Base-by-base conservation (phyloP, 2,797 vertebrate species). In the Knipowitschia caucasica region DNA sequence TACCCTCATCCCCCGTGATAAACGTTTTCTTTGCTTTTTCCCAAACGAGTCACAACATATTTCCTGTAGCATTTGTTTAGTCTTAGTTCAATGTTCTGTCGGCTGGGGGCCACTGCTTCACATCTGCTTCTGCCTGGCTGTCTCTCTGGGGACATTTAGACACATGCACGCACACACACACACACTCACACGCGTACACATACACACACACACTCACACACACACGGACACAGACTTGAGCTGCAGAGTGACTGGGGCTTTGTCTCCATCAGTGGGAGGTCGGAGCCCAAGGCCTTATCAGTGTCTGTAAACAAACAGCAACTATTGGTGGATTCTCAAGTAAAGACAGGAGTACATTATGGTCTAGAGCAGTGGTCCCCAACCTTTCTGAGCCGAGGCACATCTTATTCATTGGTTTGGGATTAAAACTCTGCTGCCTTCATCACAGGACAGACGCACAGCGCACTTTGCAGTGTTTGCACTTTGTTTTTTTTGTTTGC, bases 241-340 rank as follows among this genome's bases (percentile, higher is more conserved):
- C 38, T 45, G 24, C 27, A 35, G 55, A 46, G 31, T 57, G 60
- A 44, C 53, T 5, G 7, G 46, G 43, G 34, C n/a, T 12, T 61
- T 56, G 14, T 39, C 4, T 45, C 29, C 56, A 51, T 12, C 29
- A 50, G 7, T 45, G 27, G 15, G 38, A 14, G 36, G 23, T 18
- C 4, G 2, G 40, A 31, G 60, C 56, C 40, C 25, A 4, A 2
- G 36, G 72, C 65, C 65, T 71, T 23, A 54, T 63, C 56, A 56
- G 31, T n/a, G n/a, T 56, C 26, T 36, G 47, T 62, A 67, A 68
- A 75, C 47, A 58, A 62, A 50, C 42, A 46, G 29, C 45, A 33
- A 49, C 0, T 46, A 34, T 1, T 42, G 40, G 25, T 34, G 11
- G 4, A 5, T 17, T 53, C 25, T 63, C n/a, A 47, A 47, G 44